Conservation (phyloP, 2,797 vertebrate genomes). For the Iguana delicatissima region DNA sequence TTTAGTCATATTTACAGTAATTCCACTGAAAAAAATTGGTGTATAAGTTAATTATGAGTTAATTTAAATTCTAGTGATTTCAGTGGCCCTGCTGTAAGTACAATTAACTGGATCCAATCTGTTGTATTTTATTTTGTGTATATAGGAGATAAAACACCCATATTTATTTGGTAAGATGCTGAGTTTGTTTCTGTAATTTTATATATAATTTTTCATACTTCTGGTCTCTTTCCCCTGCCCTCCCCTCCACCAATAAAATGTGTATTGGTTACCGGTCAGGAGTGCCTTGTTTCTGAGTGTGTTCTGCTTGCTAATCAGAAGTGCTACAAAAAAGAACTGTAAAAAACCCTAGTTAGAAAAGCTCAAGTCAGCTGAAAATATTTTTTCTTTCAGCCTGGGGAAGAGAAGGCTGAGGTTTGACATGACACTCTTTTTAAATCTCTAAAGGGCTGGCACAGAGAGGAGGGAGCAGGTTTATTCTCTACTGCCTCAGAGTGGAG, state of each 20-base stretch:
- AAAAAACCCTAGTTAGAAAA: neutral
- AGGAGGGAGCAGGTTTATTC: no score
- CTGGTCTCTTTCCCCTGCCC: neutral
- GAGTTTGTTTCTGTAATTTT: constrained; percentile 17
- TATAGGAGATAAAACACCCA: constrained; percentile 2
- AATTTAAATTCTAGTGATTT: neutral
- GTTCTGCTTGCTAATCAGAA: no score
- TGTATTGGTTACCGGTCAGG: neutral
- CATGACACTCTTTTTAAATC: no score
- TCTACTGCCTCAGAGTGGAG: no score
- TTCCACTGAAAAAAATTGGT: neutral
- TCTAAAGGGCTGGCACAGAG: no score
- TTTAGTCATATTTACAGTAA: neutral
- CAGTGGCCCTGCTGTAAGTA: neutral
- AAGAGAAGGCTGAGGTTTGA: no score
- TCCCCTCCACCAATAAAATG: constrained; percentile 2
- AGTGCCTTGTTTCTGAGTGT: neutral
- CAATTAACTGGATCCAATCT: neutral
- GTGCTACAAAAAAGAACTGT: neutral
- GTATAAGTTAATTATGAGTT: neutral
- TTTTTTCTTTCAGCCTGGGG: neutral
- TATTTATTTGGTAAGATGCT: constrained; percentile 39
- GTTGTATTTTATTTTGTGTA: neutral
- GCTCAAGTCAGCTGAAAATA: neutral
- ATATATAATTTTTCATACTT: neutral